Conservation (phyloP, 1,140 invertebrate species). For the Meteorus sp. region DNA sequence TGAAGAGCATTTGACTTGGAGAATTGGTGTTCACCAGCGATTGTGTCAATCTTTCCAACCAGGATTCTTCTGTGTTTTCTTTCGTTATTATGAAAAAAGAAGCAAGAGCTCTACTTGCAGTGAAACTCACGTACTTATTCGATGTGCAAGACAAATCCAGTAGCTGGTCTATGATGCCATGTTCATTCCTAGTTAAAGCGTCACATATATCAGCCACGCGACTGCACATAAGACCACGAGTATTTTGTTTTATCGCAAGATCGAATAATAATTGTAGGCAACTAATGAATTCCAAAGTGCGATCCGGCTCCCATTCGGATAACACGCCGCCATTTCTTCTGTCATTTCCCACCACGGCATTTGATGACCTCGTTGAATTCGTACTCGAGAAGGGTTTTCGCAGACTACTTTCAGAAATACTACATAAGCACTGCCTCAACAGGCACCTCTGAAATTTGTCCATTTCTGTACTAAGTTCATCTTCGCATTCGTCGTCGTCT, state of each 20-base stretch:
- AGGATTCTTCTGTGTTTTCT: constrained; percentile 74
- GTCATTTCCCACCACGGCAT: constrained; percentile 54
- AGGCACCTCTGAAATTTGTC: constrained; percentile 65
- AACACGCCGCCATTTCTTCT: constrained; percentile 57
- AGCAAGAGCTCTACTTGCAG: constrained; percentile 76
- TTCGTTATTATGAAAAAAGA: constrained; percentile 83
- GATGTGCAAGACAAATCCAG: constrained; percentile 75
- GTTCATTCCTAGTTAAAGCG: constrained; percentile 76
- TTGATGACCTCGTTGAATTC: constrained; percentile 38
- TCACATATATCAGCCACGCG: constrained; percentile 78
- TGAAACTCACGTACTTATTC: constrained; percentile 79
- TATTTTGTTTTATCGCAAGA: constrained; percentile 81
- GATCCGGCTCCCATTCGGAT: constrained; percentile 71
- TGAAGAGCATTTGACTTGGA: constrained; percentile 71
- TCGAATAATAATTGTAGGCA: constrained; percentile 82
- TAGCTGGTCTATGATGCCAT: constrained; percentile 80
- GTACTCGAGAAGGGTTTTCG: constrained; percentile 70
- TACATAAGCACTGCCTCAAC: constrained; percentile 75
- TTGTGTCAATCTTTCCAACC: constrained; percentile 69
- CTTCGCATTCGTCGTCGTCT: constrained; percentile 56
- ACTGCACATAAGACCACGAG: constrained; percentile 76
- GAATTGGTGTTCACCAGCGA: constrained; percentile 54
- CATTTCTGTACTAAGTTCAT: constrained; percentile 55
- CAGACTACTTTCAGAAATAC: constrained; percentile 70
- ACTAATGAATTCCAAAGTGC: constrained; percentile 76